phyloP scores from a whole-genome alignment of 2,113 vertebrate genomes.

The Pan troglodytes region NHGRI_mPanTro3-v2.1_pri NC_086015.1:183885501-183886000 shows the following conservation, averaged over 20 bases:
- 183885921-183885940: background rate
- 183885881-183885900: background rate
- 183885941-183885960: background rate
- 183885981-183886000: background rate
- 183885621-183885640: background rate
- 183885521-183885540: background rate
- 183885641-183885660: background rate
- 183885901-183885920: background rate
- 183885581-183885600: background rate
- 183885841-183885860: background rate
- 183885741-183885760: background rate
- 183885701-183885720: background rate
- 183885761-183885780: background rate
- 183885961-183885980: background rate
- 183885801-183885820: background rate
- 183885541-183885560: background rate
- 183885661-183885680: background rate
- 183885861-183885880: background rate
- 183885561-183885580: background rate
- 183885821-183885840: background rate
- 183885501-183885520: background rate
- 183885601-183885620: background rate
- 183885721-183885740: background rate
- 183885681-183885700: background rate
- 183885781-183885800: background rate